Evolutionary conservation across 2,888 invertebrate genomes (phyloP), one percentile per base, ranked within the genome.

Genomic region (Sturmia bella): DNA sequence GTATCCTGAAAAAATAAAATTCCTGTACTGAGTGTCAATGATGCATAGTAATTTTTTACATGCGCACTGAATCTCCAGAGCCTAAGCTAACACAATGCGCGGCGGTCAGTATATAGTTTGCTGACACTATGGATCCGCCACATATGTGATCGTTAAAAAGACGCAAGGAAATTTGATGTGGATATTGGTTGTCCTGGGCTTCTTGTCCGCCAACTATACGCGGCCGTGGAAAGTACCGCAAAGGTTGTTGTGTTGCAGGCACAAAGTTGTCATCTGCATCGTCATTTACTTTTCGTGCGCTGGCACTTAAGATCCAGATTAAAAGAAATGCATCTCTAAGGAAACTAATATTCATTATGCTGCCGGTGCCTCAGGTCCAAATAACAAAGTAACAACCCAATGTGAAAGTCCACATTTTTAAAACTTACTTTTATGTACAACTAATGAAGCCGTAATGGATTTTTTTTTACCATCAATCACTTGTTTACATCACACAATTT

Each of bases 111-210:
- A 90, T 76, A 66, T 86, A 85, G 48, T 82, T 85, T 43, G 56
- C 43, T 0, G 87, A 86, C n/a, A 90, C 82, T 19, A 90, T 87
- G 37, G 89, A 87, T 12, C 88, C 90, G 21, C 90, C 90, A 37
- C 91, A 91, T 2, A 83, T 79, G 61, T 88, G 88, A 0, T 11
- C 15, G 0, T 85, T 85, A 13, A 80, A 64, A 0, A 64, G 56
- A 17, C 87, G 86, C n/a, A 91, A 69, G 3, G 92, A 91, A 2
- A 90, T 86, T 85, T 91, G 91, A 83, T 91, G 88, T 0, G 90
- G 90, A 83, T 91, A 91, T 75, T 91, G 90, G 0, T 87, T 89
- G 3, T 81, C 84, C 0, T 24, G 61, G 0, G 91, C 92, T 32
- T 87, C 84, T 1, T 84, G 72, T 0, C 92, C 92, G 13, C 90